Percentiles rank a stretch among this genome's conserved stretches.
These are phyloP conservation scores for Eriocheir sinensis DNA, from an alignment of 1,140 invertebrate genomes.

Conservation along the genomic window DNA sequence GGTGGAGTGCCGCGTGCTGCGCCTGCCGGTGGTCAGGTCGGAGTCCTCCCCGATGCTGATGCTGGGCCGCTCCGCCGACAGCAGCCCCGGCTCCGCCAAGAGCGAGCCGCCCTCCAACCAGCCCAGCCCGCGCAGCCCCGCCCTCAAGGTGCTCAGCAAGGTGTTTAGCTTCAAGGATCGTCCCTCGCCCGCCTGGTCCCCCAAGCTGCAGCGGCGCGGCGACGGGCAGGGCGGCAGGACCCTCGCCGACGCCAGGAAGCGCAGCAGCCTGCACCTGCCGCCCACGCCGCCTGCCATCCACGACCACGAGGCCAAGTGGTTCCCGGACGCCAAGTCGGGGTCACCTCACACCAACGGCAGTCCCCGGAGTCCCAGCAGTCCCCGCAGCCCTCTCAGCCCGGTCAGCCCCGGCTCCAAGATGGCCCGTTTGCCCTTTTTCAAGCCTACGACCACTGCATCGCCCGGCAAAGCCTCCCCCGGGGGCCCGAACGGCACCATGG, in stretches of 20 bases:
- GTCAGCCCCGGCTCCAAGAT: background rate
- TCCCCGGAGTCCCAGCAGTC: background rate
- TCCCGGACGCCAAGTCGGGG: background rate
- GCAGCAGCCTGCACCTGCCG: background rate
- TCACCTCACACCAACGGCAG: background rate
- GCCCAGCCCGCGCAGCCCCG: background rate
- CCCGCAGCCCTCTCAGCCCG: background rate
- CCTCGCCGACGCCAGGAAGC: background rate
- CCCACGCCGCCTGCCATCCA: background rate
- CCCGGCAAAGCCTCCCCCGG: background rate
- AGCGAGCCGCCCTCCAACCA: background rate
- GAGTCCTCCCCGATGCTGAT: background rate
- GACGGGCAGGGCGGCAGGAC: too few species aligned
- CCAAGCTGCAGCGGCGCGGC: too few species aligned
- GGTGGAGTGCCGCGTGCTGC: background rate
- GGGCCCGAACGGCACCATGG: background rate
- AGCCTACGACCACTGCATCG: background rate
- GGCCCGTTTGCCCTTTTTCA: background rate
- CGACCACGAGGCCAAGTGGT: background rate
- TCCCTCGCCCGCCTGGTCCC: background rate
- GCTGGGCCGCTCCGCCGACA: background rate
- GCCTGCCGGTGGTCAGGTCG: background rate
- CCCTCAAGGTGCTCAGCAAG: background rate
- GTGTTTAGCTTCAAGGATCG: conserved; percentile 12
- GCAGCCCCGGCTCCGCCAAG: background rate